Evolutionary conservation across 2,888 invertebrate genomes (phyloP), one percentile per base, ranked within the genome.

Genomic region (Drosophila mimetica): DNA sequence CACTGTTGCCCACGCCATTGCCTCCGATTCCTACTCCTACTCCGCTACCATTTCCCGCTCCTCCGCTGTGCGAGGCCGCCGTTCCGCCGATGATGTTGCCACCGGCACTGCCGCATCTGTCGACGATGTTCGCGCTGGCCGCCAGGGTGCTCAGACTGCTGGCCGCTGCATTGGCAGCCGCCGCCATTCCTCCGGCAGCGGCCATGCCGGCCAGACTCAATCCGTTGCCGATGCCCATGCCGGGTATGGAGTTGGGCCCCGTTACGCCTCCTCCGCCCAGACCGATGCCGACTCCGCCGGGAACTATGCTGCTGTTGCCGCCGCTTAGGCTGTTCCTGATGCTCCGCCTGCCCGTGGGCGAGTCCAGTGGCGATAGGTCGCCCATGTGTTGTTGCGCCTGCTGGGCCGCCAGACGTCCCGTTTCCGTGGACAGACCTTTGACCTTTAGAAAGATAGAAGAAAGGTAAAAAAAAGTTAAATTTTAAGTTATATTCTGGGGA

Each of bases 351-450:
- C 91, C 90, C 63, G 92, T 89, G 60, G 92, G 92, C 65, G 92
- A 92, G 71, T 93, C 93, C 39, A 90, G 78, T 63, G 91, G 88
- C 61, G 90, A 80, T 25, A 76, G 76, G 46, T 90, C 90, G 54
- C 84, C 84, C 75, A 90, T 82, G 75, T 90, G 90, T 59, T 90
- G 86, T 66, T 91, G 91, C n/a, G 92, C 91, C 77, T 92, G 92
- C 37, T 92, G 92, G 13, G 92, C 92, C 53, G 92, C 92, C 82
- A 92, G 78, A 41, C 92, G 91, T 22, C 92, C 95, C 86, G 95
- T 95, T 91, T 95, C 95, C 87, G 95, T 95, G 89, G 95, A 95
- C 89, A 96, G 92, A 75, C 96, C 96, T 92, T 96, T 96, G 48
- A 96, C 95, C 95, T 95, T n/a, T n/a, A n/a, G 14, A 4, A 0